Conservation (phyloP, 2,888 invertebrate species). For the Corythucha ciliata region DNA sequence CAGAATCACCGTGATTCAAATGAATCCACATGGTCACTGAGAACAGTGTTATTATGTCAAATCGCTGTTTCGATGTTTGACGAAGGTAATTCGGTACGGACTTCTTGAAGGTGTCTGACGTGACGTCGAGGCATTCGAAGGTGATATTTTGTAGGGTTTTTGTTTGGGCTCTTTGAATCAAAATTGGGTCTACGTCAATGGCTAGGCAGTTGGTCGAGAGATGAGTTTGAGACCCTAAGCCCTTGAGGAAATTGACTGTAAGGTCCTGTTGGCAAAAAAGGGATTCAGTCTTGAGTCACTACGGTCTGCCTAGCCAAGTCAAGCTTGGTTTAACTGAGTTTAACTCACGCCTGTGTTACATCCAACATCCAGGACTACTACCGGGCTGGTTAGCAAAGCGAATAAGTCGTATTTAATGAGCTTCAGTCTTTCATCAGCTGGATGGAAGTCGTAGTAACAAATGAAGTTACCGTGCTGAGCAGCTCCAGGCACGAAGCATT, state of each 20-base stretch:
- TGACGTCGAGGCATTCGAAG: conserved; percentile 54
- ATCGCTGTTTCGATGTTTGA: conserved; percentile 42
- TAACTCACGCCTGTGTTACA: conserved; percentile 64
- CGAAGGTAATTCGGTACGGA: conserved; percentile 29
- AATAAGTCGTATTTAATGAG: conserved; percentile 49
- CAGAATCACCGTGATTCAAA: conserved; percentile 68
- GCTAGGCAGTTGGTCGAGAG: too few species aligned
- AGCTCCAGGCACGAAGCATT: too few species aligned
- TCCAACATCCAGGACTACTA: conserved; percentile 59
- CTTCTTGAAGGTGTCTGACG: conserved; percentile 46
- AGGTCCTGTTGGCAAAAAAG: not conserved
- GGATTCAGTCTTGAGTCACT: too few species aligned
- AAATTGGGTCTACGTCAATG: conserved; percentile 61
- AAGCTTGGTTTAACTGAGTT: not conserved
- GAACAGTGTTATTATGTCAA: conserved; percentile 66
- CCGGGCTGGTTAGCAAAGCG: conserved; percentile 36
- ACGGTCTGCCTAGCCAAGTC: not conserved
- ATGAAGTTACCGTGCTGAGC: conserved; percentile 74
- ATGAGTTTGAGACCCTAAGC: too few species aligned
- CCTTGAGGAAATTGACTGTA: not conserved
- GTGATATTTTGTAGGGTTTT: conserved; percentile 45
- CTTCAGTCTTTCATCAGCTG: conserved; percentile 55
- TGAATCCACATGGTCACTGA: conserved; percentile 89
- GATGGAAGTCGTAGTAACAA: conserved; percentile 76
- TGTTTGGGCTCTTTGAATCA: conserved; percentile 58